Base-by-base conservation (phyloP, 2,797 vertebrate species). In the Thalassophryne amazonica region DNA sequence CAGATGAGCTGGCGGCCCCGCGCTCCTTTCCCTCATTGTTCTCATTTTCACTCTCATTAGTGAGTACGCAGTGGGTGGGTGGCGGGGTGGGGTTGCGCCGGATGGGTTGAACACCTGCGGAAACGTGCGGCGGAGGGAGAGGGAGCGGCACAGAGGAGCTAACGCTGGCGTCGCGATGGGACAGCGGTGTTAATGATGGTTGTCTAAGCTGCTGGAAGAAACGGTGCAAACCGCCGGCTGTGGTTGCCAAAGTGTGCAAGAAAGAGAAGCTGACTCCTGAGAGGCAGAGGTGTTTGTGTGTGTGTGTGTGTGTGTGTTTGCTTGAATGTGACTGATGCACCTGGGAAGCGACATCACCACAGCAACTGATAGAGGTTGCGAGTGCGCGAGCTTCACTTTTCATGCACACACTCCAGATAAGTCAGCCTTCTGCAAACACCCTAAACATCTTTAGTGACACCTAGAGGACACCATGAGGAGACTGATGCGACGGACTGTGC, bases 1-100 rank as follows among this genome's bases (percentile, higher is more conserved):
- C 80, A 90, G 85, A 89, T 84, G 81, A 80, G 82, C 81, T 84
- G 74, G 75, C 73, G 66, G 72, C 84, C 76, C 81, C 74, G 27
- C 62, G 40, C 73, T 80, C 74, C 72, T 68, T 84, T 80, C 85
- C 81, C 78, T 80, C 74, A 86, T 86, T 88, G 83, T 87, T 91
- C 89, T 85, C 80, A 78, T 83, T 85, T 86, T 86, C 84, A 76
- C 83, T 86, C 84, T 88, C 83, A 81, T 87, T 85, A 84, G 80
- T 47, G 55, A 55, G 60, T 54, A 23, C 43, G 70, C 49, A 37
- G 65, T 76, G 76, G 65, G 70, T 60, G 65, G 61, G 36, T 46
- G 58, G 4, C 12, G 46, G 31, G 49, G 43, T 13, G 16, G 65
- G 18, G 64, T 33, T 11, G 58, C n/a, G n/a, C n/a, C n/a, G 59